Percentiles rank a stretch among this genome's conserved stretches.
Conservation (phyloP, 2,113 vertebrate species). For the sheep (Ovis aries) region DNA sequence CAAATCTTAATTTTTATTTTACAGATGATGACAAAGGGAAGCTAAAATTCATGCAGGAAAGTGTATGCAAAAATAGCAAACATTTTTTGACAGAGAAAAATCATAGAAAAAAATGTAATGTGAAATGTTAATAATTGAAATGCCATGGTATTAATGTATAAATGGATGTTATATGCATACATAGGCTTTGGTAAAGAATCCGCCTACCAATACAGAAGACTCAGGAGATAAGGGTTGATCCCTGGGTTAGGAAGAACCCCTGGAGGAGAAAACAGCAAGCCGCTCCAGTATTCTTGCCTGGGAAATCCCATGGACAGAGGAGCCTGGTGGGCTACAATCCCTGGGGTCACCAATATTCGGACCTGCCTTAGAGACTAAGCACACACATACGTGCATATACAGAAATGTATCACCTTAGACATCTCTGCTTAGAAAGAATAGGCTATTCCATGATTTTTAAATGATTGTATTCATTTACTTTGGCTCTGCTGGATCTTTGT, state of each 20-base stretch:
- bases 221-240: not conserved
- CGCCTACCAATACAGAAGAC: not conserved
- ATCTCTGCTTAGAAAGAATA: not conserved
- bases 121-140: not conserved
- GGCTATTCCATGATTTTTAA: not conserved
- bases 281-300: not conserved
- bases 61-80: not conserved
- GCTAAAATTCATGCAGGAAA: not conserved
- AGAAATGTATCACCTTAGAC: not conserved
- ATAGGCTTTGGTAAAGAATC: not conserved
- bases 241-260: not conserved
- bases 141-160: not conserved
- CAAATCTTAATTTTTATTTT: not conserved
- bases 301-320: not conserved
- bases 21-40: not conserved
- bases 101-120: not conserved
- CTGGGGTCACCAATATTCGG: rapidly evolving
- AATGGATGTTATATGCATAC: not conserved
- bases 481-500: not conserved
- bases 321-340: not conserved
- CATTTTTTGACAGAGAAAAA: not conserved
- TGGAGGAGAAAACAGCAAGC: not conserved
- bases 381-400: not conserved
- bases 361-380: not conserved
- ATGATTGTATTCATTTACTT: not conserved